Evolutionary conservation across 2,888 invertebrate species (phyloP).

Genomic region (Tryphoninae sp.): DNA sequence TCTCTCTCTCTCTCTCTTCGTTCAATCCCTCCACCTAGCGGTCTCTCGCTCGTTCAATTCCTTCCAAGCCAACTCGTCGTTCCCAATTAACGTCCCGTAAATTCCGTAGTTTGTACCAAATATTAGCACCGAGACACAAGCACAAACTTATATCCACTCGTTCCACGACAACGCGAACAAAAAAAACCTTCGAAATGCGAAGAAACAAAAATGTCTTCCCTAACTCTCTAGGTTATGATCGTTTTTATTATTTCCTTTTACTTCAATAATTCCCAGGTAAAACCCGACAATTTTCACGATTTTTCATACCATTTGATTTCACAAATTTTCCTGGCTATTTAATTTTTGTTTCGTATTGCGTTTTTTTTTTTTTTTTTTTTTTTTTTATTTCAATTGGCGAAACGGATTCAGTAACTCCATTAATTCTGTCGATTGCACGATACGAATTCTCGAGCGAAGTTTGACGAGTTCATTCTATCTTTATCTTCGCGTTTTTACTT

Average conservation of each 20-base stretch:
- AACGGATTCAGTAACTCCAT: neutral
- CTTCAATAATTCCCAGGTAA: neutral
- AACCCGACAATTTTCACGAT: neutral
- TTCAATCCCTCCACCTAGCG: neutral
- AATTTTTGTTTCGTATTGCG: neutral
- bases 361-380: too few species aligned
- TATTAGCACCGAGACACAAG: conserved; percentile 48
- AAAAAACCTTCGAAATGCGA: neutral
- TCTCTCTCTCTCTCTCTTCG: conserved; percentile 30
- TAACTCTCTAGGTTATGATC: neutral
- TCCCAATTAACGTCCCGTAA: conserved; percentile 57
- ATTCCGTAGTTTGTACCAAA: conserved; percentile 51
- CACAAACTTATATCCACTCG: neutral
- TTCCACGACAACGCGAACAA: neutral
- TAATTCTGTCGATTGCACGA: conserved; percentile 18
- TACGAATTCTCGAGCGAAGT: conserved; percentile 18
- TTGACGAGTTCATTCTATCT: conserved; percentile 36
- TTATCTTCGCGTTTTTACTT: neutral
- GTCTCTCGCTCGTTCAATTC: conserved; percentile 17
- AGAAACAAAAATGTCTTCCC: neutral
- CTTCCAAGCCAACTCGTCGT: conserved; percentile 15
- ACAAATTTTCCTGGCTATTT: neutral
- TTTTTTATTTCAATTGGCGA: neutral
- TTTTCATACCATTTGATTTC: neutral
- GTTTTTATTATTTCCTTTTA: conserved; percentile 2